Conservation (phyloP, 1,140 invertebrate species). For the Zophobas atratus region DNA sequence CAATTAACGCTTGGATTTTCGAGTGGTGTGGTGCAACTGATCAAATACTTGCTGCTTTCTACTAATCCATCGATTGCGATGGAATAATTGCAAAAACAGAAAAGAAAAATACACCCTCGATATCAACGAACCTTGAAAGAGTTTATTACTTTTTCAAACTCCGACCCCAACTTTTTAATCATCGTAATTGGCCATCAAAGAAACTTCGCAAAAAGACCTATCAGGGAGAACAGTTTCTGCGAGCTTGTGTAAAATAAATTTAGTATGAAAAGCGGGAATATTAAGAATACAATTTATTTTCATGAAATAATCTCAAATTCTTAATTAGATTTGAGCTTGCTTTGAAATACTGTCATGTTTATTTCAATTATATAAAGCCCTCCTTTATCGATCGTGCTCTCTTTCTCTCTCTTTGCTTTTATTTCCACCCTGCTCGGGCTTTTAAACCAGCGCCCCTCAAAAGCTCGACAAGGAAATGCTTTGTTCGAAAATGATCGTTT, state of each 20-base stretch:
- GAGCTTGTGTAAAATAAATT: slow-evolving; percentile 47
- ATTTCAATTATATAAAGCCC: slow-evolving; percentile 59
- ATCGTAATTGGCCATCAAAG: slow-evolving; percentile 51
- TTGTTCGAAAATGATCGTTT: too few relatives aligned
- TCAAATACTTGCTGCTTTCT: background rate
- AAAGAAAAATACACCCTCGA: background rate
- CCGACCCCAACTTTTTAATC: slow-evolving; percentile 49
- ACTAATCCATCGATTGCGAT: background rate
- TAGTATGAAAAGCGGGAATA: slow-evolving; percentile 44
- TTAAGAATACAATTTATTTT: slow-evolving; percentile 54
- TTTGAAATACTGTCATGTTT: slow-evolving; percentile 59
- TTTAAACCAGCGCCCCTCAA: slow-evolving; percentile 15
- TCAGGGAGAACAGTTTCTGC: slow-evolving; percentile 23
- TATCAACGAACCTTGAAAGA: slow-evolving; percentile 25
- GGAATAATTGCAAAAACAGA: slow-evolving; percentile 10
- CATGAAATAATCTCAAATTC: slow-evolving; percentile 55
- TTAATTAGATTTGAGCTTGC: slow-evolving; percentile 57
- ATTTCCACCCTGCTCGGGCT: background rate
- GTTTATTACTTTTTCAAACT: slow-evolving; percentile 16
- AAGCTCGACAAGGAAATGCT: background rate
- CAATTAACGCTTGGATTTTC: background rate
- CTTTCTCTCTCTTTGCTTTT: slow-evolving; percentile 4
- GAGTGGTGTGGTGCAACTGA: background rate
- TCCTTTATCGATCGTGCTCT: slow-evolving; percentile 44
- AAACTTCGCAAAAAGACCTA: slow-evolving; percentile 44